Base-by-base conservation (phyloP, 2,797 vertebrate genomes). In the Schizothorax lantsangensis region DNA sequence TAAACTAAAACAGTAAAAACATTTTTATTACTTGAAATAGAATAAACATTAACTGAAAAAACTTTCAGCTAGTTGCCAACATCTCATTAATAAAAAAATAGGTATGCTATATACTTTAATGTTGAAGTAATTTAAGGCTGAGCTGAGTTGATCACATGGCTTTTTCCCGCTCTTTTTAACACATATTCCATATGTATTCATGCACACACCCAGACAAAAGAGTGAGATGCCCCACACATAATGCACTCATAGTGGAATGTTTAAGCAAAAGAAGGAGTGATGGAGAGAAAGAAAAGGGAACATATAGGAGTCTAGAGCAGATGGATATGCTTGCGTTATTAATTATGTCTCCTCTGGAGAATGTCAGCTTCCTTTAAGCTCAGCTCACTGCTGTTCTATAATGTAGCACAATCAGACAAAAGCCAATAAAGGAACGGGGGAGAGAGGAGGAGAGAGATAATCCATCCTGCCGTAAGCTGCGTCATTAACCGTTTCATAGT, bases 401-500 rank as follows among this genome's bases (percentile, higher is more conserved):
- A 81, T 84, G 49, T 79, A 62, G 59, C 82, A 90, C 87, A 90
- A 83, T 87, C 85, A 77, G 43, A 90, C 83, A 87, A 90, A 87
- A 84, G 66, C 81, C 47, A 79, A 71, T 79, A 79, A 85, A 57
- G 52, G 69, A 84, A 84, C 19, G 57, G 57, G 57, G 33, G 68
- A 75, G 73, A 59, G 71, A 54, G 45, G 77, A 78, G 69, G 30
- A 79, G 93, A 91, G 92, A 92, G 94, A 94, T 95, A 93, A 95
- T 95, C 94, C 94, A 91, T 89, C 87, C 89, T 73, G 89, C 89
- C 88, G 80, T 86, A 92, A 93, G 91, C 89, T 88, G 17, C 80
- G 85, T 89, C 91, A 91, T 94, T 84, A 94, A 94, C 93, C 87
- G 73, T 94, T 94, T 94, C 92, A 91, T 83, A 89, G 86, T 87